Conservation (phyloP, 1,140 invertebrate species). For the Aphidius ervi region DNA sequence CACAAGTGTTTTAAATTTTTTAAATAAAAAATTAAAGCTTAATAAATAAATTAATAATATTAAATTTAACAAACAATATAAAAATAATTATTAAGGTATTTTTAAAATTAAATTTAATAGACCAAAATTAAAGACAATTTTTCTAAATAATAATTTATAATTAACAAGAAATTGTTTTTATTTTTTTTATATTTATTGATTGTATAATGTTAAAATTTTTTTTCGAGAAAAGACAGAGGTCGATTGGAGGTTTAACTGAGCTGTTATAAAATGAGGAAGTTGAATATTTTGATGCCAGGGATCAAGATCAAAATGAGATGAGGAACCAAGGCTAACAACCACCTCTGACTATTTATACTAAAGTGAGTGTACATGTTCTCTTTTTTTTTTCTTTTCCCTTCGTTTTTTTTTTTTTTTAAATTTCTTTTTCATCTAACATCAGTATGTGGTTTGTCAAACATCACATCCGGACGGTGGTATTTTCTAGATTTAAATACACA, state of each 20-base stretch:
- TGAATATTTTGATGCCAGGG: not conserved
- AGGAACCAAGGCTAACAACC: constrained; percentile 25
- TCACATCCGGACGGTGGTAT: constrained; percentile 40
- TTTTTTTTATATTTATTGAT: no score
- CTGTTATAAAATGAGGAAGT: constrained; percentile 6
- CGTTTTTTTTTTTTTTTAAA: constrained; percentile 19
- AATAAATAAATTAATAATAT: no score
- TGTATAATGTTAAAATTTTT: not conserved
- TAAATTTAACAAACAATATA: no score
- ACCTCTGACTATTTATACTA: constrained; percentile 40
- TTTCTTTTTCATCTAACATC: constrained; percentile 8
- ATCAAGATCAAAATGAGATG: constrained; percentile 6
- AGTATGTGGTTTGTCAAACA: constrained; percentile 34
- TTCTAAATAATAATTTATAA: no score
- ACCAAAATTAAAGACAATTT: no score
- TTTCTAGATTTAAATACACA: constrained; percentile 16
- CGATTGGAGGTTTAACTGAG: not conserved
- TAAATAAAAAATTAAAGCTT: not conserved
- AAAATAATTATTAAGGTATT: not conserved
- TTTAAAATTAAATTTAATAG: not conserved
- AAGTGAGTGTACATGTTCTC: constrained; percentile 22
- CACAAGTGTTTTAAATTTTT: not conserved
- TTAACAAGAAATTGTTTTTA: not conserved
- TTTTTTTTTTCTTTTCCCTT: constrained; percentile 3
- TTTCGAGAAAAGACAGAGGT: constrained; percentile 1